phyloP scores from a whole-genome alignment of 1,140 invertebrate genomes.

The Ctenoplectra terminalis region DNA sequence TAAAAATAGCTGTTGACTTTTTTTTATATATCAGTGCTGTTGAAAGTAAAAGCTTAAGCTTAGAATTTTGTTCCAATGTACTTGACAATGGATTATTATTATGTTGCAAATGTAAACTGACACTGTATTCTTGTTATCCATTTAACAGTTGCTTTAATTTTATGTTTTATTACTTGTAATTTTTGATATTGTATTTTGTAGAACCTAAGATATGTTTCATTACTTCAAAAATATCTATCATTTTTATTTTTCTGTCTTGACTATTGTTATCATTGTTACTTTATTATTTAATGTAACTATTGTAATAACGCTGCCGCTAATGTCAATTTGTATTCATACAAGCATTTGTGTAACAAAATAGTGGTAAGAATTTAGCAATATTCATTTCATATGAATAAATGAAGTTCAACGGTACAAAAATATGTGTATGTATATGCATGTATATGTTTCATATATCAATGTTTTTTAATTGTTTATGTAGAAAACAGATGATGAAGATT shows the following conservation, averaged over 20 bases:
- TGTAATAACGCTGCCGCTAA: not conserved
- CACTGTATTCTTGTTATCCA: no score
- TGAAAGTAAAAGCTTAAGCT: no score
- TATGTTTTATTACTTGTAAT: no score
- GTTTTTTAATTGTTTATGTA: conserved; percentile 73
- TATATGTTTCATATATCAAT: not conserved
- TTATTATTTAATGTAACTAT: not conserved
- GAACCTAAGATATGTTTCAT: no score
- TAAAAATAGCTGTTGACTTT: no score
- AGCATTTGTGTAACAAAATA: not conserved
- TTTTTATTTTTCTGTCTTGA: not conserved
- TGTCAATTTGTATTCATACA: not conserved
- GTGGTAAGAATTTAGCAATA: not conserved
- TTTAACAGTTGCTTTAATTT: no score
- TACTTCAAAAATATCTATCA: no score
- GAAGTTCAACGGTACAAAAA: not conserved
- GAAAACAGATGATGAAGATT: conserved; percentile 96
- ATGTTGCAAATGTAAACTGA: no score
- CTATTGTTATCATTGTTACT: not conserved
- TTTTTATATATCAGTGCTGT: no score
- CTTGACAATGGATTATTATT: no score
- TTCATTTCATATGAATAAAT: not conserved
- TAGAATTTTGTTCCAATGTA: no score
- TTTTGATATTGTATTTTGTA: no score
- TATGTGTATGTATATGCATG: not conserved